These are phyloP conservation scores for Operophtera brumata DNA, from an alignment of 2,888 invertebrate genomes.

Conservation along the genomic window DNA sequence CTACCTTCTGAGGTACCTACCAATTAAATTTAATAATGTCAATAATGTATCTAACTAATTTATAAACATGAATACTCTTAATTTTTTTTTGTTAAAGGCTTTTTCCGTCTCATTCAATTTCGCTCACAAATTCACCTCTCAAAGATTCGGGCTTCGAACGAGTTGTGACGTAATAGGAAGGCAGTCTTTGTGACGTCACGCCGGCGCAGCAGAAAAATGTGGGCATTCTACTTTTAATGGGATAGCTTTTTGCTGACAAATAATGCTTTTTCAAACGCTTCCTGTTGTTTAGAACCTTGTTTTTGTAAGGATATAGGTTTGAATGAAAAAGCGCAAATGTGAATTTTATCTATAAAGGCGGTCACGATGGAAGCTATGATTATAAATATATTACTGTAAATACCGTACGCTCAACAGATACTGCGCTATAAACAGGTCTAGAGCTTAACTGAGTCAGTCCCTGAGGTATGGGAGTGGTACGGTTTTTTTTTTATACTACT, in stretches of 20 bases:
- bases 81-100: background rate
- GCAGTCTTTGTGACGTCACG: slow-evolving; percentile 21
- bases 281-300: slow-evolving; percentile 2
- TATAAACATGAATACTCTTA: background rate
- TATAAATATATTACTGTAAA: too few species aligned
- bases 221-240: slow-evolving; percentile 13
- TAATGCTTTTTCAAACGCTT: slow-evolving; percentile 21
- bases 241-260: slow-evolving; percentile 21
- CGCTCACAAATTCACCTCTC: slow-evolving; percentile 6
- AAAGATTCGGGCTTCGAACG: slow-evolving; percentile 4
- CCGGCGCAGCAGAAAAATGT: slow-evolving; percentile 12
- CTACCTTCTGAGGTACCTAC: too few species aligned
- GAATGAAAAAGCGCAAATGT: too few species aligned
- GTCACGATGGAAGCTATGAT: too few species aligned
- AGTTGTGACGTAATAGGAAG: slow-evolving; percentile 23
- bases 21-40: too few species aligned
- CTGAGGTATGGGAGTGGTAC: too few species aligned
- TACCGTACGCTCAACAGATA: too few species aligned
- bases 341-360: too few species aligned
- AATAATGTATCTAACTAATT: background rate
- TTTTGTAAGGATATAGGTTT: background rate
- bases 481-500: too few species aligned
- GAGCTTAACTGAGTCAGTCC: too few species aligned
- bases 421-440: too few species aligned
- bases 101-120: slow-evolving; percentile 2